phyloP scores from a whole-genome alignment of 2,888 invertebrate genomes.

The Synergus gifuensis region DNA sequence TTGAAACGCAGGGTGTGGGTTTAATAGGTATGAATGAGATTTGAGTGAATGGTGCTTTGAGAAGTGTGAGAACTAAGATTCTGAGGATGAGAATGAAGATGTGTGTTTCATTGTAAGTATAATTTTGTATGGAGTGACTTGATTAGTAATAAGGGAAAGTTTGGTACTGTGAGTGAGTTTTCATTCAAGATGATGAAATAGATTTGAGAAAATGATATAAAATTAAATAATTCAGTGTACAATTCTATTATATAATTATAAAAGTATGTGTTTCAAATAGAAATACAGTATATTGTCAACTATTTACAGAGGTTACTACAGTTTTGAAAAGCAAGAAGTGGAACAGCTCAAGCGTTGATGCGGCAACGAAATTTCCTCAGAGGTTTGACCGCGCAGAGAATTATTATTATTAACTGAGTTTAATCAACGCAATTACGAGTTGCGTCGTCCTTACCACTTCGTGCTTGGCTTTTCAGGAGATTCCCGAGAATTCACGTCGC shows the following conservation, averaged over 20 bases:
- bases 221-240: background rate
- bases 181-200: too few species aligned
- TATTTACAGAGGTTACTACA: conserved; percentile 20
- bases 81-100: background rate
- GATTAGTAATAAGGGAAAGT: too few species aligned
- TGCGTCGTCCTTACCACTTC: conserved; percentile 36
- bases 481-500: conserved; percentile 45
- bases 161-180: too few species aligned
- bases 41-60: background rate
- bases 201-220: too few species aligned
- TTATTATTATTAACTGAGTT: conserved; percentile 64
- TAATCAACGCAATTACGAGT: conserved; percentile 60
- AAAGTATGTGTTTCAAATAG: background rate
- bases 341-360: conserved; percentile 49
- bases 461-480: conserved; percentile 51
- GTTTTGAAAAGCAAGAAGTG: conserved; percentile 44
- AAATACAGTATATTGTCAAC: background rate
- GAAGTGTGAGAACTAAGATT: background rate
- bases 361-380: conserved; percentile 57
- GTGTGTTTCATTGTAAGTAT: background rate
- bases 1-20: background rate
- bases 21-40: background rate
- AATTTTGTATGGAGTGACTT: background rate
- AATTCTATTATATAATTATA: too few species aligned
- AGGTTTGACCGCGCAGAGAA: conserved; percentile 58